Percentiles rank a stretch among this genome's conserved stretches.
Evolutionary conservation across 2,113 vertebrate species (phyloP).

Genomic region (Alces alces): DNA sequence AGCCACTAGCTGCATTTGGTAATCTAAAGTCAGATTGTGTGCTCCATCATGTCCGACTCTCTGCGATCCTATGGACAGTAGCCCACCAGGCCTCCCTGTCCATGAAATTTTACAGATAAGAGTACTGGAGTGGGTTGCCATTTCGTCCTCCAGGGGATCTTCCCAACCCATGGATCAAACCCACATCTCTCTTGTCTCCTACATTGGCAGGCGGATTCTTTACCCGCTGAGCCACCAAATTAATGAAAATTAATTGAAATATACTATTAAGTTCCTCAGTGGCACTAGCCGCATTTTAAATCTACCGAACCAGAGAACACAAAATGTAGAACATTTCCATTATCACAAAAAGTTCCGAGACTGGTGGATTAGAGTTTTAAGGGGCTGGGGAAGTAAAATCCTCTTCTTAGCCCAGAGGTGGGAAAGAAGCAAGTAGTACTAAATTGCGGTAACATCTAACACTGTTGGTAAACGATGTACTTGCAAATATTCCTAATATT

Average conservation of each 20-base stretch:
- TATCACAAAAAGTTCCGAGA: neutral
- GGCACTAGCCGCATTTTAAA: neutral
- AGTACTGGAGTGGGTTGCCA: neutral
- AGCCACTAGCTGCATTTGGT: neutral
- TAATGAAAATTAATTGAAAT: neutral
- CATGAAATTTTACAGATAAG: neutral
- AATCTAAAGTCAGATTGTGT: neutral
- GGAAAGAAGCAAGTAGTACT: neutral
- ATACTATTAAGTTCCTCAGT: neutral
- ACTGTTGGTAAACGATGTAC: neutral
- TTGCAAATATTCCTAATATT: neutral
- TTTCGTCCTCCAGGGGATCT: neutral
- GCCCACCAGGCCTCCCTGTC: neutral
- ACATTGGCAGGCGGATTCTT: neutral
- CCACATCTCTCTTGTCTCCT: neutral
- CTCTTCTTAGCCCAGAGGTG: neutral
- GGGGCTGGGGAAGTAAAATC: neutral
- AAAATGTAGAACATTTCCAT: neutral
- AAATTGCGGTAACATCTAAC: neutral
- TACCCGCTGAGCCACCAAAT: neutral
- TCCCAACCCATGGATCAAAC: neutral
- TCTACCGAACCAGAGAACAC: neutral
- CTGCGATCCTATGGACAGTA: neutral
- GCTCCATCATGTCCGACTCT: neutral
- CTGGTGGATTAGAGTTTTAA: neutral